Evolutionary conservation across 2,113 vertebrate species (phyloP).

Genomic region (Ondatra zibethicus): DNA sequence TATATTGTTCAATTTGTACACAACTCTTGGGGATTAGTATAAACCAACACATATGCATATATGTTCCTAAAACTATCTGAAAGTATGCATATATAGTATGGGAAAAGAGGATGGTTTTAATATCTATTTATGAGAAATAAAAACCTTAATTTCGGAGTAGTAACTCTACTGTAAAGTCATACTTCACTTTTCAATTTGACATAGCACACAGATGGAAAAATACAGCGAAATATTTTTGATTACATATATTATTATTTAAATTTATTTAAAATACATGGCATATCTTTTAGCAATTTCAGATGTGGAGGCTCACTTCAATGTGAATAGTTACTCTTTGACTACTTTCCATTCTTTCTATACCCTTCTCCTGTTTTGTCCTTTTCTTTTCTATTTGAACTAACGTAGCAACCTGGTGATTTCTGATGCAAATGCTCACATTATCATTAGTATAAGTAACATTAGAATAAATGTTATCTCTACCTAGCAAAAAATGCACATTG

Average conservation of each 20-base stretch:
- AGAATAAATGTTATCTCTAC: not conserved
- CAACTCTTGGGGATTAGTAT: not conserved
- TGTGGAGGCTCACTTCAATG: not conserved
- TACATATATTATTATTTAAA: not conserved
- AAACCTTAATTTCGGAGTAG: not conserved
- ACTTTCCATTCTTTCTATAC: not conserved
- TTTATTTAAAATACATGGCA: constrained; percentile 26
- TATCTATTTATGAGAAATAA: not conserved
- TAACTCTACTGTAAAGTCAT: not conserved
- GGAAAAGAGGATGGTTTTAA: not conserved
- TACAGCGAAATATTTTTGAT: not conserved
- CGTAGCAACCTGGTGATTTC: not conserved
- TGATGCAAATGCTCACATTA: not conserved
- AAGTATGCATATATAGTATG: not conserved
- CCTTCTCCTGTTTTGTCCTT: not conserved
- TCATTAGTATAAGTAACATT: not conserved
- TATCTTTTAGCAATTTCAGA: not conserved
- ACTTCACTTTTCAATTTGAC: not conserved
- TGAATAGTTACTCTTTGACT: not conserved
- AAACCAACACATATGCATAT: not conserved
- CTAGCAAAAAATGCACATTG: not conserved
- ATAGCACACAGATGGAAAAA: not conserved
- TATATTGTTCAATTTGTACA: not conserved
- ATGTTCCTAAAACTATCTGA: not conserved
- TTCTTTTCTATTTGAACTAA: not conserved